Conservation (phyloP, 2,797 vertebrate genomes). For the Paedocypris micromegethes region DNA sequence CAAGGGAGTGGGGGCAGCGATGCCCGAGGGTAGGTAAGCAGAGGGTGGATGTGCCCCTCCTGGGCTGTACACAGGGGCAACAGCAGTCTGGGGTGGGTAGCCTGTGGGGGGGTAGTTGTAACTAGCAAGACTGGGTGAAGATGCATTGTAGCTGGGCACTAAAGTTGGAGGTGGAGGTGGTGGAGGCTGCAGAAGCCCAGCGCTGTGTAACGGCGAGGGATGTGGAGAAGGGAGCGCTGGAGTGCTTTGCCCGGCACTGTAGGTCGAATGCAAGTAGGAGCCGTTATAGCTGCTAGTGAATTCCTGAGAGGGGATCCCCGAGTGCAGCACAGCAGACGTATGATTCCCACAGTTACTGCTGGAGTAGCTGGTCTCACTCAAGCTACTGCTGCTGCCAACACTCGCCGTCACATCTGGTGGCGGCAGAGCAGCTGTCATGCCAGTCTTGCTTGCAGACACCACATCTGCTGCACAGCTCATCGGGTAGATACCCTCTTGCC, state of each 20-base stretch:
- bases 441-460: constrained; percentile 90
- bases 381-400: constrained; percentile 90
- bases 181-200: constrained; percentile 84
- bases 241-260: constrained; percentile 85
- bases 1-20: constrained; percentile 92
- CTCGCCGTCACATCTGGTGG: constrained; percentile 86
- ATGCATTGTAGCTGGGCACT: constrained; percentile 89
- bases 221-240: constrained; percentile 92
- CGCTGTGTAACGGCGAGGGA: constrained; percentile 92
- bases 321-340: constrained; percentile 85
- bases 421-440: constrained; percentile 87
- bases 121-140: constrained; percentile 88
- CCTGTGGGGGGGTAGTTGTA: constrained; percentile 91
- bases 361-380: constrained; percentile 92
- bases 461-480: constrained; percentile 97
- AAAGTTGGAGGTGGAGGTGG: constrained; percentile 81
- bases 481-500: constrained; percentile 96
- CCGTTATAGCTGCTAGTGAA: constrained; percentile 91
- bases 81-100: constrained; percentile 89
- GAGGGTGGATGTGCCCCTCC: constrained; percentile 90
- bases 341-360: constrained; percentile 96
- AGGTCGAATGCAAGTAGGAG: constrained; percentile 94
- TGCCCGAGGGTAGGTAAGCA: constrained; percentile 93
- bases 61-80: constrained; percentile 90
- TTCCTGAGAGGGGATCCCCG: constrained; percentile 97